phyloP scores from a whole-genome alignment of 2,113 vertebrate genomes.

The Gallinago undulata region DNA sequence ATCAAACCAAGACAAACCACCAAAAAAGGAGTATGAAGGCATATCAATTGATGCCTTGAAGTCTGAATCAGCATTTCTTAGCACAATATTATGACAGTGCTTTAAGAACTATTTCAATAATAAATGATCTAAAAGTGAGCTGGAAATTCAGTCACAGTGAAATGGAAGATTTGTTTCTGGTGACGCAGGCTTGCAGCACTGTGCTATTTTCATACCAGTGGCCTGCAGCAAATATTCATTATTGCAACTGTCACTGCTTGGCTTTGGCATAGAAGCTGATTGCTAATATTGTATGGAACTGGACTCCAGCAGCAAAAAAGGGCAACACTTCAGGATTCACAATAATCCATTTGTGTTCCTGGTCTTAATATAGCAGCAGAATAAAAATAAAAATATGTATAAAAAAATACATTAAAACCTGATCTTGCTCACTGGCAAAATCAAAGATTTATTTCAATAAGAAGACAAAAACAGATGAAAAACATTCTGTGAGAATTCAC shows the following conservation, averaged over 20 bases:
- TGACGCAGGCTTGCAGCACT: constrained; percentile 7
- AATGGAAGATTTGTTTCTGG: constrained; percentile 30
- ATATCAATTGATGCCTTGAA: neutral
- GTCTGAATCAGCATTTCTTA: constrained; percentile 39
- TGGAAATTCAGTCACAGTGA: constrained; percentile 3
- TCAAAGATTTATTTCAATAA: neutral
- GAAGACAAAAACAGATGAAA: neutral
- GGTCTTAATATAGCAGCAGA: constrained; percentile 6
- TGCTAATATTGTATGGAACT: constrained; percentile 36
- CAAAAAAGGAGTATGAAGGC: neutral
- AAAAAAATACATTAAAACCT: neutral
- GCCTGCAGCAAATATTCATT: constrained; percentile 66
- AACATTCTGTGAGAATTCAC: neutral
- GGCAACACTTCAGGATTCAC: neutral
- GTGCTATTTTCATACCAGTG: constrained; percentile 51
- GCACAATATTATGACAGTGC: neutral
- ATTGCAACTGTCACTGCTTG: constrained; percentile 57
- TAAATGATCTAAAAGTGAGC: constrained; percentile 31
- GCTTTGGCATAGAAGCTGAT: constrained; percentile 41
- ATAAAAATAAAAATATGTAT: neutral
- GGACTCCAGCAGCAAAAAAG: neutral
- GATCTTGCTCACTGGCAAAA: neutral
- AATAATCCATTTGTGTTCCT: neutral
- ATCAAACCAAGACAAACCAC: neutral
- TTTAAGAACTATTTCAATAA: constrained; percentile 22